phyloP scores from a whole-genome alignment of 1,140 invertebrate genomes.

The Drosophila subpulchrella region DNA sequence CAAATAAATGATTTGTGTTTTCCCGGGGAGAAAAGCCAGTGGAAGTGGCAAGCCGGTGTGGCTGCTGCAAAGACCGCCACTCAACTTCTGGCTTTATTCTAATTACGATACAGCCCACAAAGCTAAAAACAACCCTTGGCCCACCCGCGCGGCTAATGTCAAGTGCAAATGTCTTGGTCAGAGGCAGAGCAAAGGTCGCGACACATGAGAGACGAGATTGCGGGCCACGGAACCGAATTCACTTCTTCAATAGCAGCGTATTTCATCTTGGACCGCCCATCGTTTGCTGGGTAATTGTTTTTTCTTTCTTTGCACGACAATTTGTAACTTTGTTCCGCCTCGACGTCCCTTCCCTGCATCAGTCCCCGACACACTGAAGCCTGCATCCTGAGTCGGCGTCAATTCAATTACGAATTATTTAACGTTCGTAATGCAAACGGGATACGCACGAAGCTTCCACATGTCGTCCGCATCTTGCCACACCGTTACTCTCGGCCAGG shows the following conservation, averaged over 20 bases:
- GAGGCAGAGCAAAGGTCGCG: slow-evolving; percentile 40
- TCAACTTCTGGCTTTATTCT: slow-evolving; percentile 70
- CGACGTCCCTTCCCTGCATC: not conserved
- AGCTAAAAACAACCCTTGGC: slow-evolving; percentile 33
- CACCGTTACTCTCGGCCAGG: slow-evolving; percentile 38
- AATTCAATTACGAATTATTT: slow-evolving; percentile 77
- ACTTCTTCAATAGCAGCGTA: slow-evolving; percentile 15
- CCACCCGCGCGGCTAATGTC: slow-evolving; percentile 64
- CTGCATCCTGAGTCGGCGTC: slow-evolving; percentile 67
- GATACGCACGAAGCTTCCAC: slow-evolving; percentile 47
- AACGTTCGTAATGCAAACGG: slow-evolving; percentile 39
- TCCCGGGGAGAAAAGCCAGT: slow-evolving; percentile 28
- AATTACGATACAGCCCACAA: slow-evolving; percentile 58
- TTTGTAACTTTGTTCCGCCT: slow-evolving; percentile 35
- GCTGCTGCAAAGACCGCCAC: slow-evolving; percentile 52
- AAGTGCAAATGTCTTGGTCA: slow-evolving; percentile 70
- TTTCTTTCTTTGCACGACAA: slow-evolving; percentile 60
- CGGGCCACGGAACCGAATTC: slow-evolving; percentile 4
- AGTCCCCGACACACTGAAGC: slow-evolving; percentile 16
- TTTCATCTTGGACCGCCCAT: slow-evolving; percentile 63
- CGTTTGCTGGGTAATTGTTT: slow-evolving; percentile 71
- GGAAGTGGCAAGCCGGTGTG: slow-evolving; percentile 12
- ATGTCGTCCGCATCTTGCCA: slow-evolving; percentile 39
- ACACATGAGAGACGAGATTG: slow-evolving; percentile 15
- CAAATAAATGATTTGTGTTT: slow-evolving; percentile 26